Evolutionary conservation across 2,113 vertebrate genomes (phyloP).

Genomic region (Asarcornis scutulata): DNA sequence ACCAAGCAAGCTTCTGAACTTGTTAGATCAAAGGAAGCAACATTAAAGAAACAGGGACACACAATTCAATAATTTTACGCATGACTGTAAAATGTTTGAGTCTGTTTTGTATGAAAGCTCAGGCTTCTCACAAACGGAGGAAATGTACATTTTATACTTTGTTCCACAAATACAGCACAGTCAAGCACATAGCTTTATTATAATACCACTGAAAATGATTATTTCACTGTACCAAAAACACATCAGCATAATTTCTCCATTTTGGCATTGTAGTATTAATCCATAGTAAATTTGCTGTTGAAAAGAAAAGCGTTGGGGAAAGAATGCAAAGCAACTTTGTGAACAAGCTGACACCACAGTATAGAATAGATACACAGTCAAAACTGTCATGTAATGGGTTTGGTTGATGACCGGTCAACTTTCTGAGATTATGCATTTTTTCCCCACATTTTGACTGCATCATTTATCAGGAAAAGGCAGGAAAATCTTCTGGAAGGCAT

Average conservation of each 20-base stretch:
- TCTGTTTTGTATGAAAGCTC: background rate
- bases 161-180: background rate
- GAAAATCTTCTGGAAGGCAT: conserved; percentile 16
- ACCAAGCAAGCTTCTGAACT: background rate
- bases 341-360: background rate
- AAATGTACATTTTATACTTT: background rate
- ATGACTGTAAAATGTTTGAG: background rate
- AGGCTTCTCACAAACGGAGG: background rate
- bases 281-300: background rate
- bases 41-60: background rate
- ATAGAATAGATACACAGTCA: background rate
- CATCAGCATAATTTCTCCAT: background rate
- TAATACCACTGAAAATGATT: background rate
- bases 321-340: background rate
- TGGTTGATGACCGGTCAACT: background rate
- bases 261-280: background rate
- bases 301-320: background rate
- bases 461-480: background rate
- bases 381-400: background rate
- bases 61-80: background rate
- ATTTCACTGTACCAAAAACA: background rate
- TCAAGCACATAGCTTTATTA: background rate
- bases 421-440: background rate
- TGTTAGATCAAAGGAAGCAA: background rate
- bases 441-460: background rate